Evolutionary conservation across 2,888 invertebrate genomes (phyloP), one percentile per base, ranked within the genome.

Genomic region (Sarcophaga caerulescens): DNA sequence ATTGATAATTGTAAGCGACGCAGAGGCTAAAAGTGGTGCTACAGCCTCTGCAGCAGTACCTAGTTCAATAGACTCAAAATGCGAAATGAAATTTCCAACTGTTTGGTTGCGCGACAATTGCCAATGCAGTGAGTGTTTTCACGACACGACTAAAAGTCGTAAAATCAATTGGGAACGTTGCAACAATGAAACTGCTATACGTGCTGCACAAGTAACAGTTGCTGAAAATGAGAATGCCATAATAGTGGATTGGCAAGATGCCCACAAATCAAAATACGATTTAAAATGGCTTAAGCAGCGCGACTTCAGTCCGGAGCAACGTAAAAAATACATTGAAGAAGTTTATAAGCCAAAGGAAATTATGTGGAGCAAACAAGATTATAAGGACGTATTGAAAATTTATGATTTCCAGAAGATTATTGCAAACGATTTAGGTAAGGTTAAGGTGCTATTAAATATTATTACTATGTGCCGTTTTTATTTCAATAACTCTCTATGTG

Each of bases 21-120:
- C 25, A 17, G 17, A 62, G 4, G 76, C 12, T 17, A 59, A 59
- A 44, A 19, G n/a, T n/a, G 19, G 3, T 19, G 19, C 44, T 19
- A 10, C 66, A 19, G 11, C 45, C 35, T 17, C 57, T 80, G 21
- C 35, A 35, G 2, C 59, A 25, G 23, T 44, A 10, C 5, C 14
- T 35, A 79, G 23, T 66, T 59, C 63, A 25, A 88, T 59, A 65
- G 60, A 6, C 60, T 21, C 60, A 17, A 62, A 85, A 4, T 62
- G 47, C n/a, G 77, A 86, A 59, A 87, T 94, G 2, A 91, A 94
- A 87, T 96, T 95, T 90, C 96, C 96, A 0, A 94, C 94, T 83
- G 94, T 96, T 57, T 97, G 96, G 96, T 91, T 96, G 23, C 93
- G 96, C 88, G 96, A 97, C 91, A 96, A 96, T 90, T 96, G 96